Evolutionary conservation across 2,888 invertebrate species (phyloP).

Genomic region (Drosophila dives): DNA sequence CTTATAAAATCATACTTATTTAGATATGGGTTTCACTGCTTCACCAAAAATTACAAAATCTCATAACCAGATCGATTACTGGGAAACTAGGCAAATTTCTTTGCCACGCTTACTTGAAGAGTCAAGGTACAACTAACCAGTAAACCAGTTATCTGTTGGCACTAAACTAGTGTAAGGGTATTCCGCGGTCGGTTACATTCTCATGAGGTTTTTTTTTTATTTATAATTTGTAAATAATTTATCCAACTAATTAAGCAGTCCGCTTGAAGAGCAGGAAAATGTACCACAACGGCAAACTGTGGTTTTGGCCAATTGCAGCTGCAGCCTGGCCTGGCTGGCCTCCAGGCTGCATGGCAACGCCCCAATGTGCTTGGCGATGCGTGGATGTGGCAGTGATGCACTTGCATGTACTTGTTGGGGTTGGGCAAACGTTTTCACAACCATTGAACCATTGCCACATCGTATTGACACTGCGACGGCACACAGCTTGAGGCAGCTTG

Average conservation of each 20-base stretch:
- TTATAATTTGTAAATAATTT: neutral
- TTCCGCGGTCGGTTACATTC: neutral
- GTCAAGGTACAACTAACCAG: neutral
- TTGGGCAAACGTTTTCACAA: constrained; percentile 78
- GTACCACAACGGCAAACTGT: neutral
- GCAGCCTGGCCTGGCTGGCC: constrained; percentile 26
- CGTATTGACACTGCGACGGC: constrained; percentile 66
- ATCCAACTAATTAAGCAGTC: neutral
- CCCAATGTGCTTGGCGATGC: constrained; percentile 48
- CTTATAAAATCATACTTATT: too few relatives aligned
- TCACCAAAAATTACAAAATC: neutral
- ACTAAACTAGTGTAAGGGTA: neutral
- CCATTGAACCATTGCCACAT: constrained; percentile 77
- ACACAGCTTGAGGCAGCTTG: constrained; percentile 39
- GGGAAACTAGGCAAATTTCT: too few relatives aligned
- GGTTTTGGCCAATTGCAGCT: constrained; percentile 28
- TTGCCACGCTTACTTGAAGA: too few relatives aligned
- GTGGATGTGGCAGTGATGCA: constrained; percentile 61
- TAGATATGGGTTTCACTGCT: too few relatives aligned
- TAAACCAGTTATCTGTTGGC: neutral
- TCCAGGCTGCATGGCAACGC: constrained; percentile 31
- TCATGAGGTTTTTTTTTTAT: neutral
- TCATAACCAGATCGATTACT: too few relatives aligned
- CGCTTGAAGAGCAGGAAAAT: constrained; percentile 4
- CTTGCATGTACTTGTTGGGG: constrained; percentile 64